Percentiles rank a stretch among this genome's conserved stretches.
These are phyloP conservation scores for Xiphophorus hellerii DNA, from an alignment of 2,113 vertebrate species.

Conservation along the genomic window DNA sequence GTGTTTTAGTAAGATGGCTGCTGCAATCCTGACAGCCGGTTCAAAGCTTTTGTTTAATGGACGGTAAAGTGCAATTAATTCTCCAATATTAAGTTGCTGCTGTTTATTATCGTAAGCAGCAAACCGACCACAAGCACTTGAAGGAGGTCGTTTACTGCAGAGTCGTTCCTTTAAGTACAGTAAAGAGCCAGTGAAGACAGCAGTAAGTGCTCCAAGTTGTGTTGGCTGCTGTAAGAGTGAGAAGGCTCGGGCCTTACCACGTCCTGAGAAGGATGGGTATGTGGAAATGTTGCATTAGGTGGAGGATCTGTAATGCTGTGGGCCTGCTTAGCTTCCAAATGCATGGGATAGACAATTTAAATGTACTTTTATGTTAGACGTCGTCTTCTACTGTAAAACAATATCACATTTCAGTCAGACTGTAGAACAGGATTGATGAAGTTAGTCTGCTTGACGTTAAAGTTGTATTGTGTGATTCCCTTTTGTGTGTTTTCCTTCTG, in stretches of 20 bases:
- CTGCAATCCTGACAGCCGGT: constrained; percentile 29
- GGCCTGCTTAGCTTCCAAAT: too few species aligned
- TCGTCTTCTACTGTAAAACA: too few species aligned
- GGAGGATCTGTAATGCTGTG: too few species aligned
- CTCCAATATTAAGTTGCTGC: constrained; percentile 29
- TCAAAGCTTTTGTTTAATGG: constrained; percentile 54
- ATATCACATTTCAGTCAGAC: too few species aligned
- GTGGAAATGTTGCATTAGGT: too few species aligned
- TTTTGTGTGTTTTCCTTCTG: too few species aligned
- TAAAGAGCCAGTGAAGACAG: neutral
- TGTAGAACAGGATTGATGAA: too few species aligned
- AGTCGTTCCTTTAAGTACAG: constrained; percentile 46
- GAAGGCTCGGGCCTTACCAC: neutral
- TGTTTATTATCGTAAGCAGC: constrained; percentile 59
- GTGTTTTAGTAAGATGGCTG: constrained; percentile 14
- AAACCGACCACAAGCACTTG: constrained; percentile 57
- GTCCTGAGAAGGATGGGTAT: fast-evolving
- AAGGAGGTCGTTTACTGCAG: constrained; percentile 45
- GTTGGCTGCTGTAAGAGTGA: neutral
- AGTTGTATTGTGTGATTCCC: too few species aligned
- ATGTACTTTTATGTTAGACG: too few species aligned
- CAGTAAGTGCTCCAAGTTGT: constrained; percentile 39
- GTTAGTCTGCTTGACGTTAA: too few species aligned
- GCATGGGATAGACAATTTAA: too few species aligned
- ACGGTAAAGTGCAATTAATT: constrained; percentile 59